These are phyloP conservation scores for Agrilus planipennis DNA, from an alignment of 1,140 invertebrate species.

Conservation along the genomic window DNA sequence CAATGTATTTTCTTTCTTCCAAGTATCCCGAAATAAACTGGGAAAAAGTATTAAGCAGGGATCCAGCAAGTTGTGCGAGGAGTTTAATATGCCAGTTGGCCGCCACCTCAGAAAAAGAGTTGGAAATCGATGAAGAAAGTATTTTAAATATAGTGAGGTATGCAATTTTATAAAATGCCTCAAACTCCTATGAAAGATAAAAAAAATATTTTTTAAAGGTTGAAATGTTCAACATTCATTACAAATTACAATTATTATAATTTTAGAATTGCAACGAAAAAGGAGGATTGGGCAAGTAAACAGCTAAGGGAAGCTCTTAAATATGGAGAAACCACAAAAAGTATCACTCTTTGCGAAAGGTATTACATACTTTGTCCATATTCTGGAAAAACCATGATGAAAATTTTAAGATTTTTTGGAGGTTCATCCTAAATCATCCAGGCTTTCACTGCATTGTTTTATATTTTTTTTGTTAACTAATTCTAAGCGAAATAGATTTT, in stretches of 20 bases:
- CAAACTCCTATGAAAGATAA: too few relatives aligned
- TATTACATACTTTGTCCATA: constrained; percentile 26
- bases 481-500: not conserved
- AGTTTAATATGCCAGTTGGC: constrained; percentile 29
- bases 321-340: constrained; percentile 14
- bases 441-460: constrained; percentile 3
- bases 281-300: constrained; percentile 19
- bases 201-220: too few relatives aligned
- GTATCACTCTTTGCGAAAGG: constrained; percentile 20
- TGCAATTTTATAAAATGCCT: too few relatives aligned
- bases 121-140: too few relatives aligned
- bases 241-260: too few relatives aligned
- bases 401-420: constrained; percentile 18
- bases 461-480: not conserved
- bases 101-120: too few relatives aligned
- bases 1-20: not conserved
- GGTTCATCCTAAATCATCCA: constrained; percentile 8
- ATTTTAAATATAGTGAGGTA: too few relatives aligned
- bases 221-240: too few relatives aligned
- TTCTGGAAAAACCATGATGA: constrained; percentile 21
- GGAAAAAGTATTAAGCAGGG: constrained; percentile 22
- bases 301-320: constrained; percentile 20
- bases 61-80: constrained; percentile 25
- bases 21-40: constrained; percentile 18
- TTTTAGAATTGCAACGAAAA: constrained; percentile 9